A percentile compares a stretch with the other conserved stretches of the same genome.
Conservation (phyloP, 2,888 invertebrate genomes). For the Eudemis profundana region DNA sequence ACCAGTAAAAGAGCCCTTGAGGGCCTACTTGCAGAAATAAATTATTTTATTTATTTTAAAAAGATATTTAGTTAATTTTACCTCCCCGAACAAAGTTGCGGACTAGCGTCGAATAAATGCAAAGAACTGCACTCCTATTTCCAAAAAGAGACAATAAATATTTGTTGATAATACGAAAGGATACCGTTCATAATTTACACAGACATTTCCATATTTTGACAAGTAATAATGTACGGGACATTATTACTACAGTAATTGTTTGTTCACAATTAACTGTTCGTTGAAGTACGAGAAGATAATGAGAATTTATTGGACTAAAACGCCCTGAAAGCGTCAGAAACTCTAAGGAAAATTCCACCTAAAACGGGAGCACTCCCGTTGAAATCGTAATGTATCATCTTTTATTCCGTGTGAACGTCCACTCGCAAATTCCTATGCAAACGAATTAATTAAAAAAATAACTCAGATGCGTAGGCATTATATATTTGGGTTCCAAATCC, state of each 20-base stretch:
- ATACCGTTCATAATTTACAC: conserved; percentile 18
- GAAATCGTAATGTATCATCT: conserved; percentile 38
- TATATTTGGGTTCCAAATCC: conserved; percentile 62
- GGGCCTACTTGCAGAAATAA: too few species aligned
- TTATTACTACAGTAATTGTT: conserved; percentile 14
- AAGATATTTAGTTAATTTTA: too few species aligned
- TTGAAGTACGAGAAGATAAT: conserved; percentile 25
- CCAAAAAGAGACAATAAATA: background rate
- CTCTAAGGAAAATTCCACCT: background rate
- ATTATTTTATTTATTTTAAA: too few species aligned
- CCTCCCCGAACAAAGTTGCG: too few species aligned
- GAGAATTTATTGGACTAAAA: conserved; percentile 27
- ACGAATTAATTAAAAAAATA: conserved; percentile 67
- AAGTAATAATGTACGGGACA: conserved; percentile 19
- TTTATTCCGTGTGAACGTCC: conserved; percentile 44
- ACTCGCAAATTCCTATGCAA: conserved; percentile 60
- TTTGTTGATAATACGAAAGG: too few species aligned
- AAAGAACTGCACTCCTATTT: background rate
- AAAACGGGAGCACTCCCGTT: background rate
- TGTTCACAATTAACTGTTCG: conserved; percentile 33
- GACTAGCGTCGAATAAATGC: background rate
- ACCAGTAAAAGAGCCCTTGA: too few species aligned
- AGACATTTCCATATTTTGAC: conserved; percentile 19
- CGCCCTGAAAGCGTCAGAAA: background rate
- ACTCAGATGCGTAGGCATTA: conserved; percentile 52